Base-by-base conservation (phyloP, 92 coral and sea anemone genomes). In the Chrysogorgia sp. region DNA sequence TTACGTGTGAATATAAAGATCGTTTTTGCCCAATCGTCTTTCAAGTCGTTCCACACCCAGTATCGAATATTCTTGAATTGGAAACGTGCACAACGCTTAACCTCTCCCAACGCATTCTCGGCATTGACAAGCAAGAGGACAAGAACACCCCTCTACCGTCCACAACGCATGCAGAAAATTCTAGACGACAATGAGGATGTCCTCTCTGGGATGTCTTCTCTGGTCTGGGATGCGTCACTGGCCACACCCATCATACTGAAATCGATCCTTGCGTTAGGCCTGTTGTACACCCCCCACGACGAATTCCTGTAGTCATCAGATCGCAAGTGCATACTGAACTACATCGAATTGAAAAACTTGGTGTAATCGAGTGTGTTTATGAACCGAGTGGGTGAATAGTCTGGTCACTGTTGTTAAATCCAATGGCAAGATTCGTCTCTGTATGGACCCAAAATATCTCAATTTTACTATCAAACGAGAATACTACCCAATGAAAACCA, bases 321-420 rank as follows among this genome's bases (percentile, higher is more conserved):
- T 31, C 43, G 30, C 29, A 56, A 31, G 47, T 74, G n/a, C 29
- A 74, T 15, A 40, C 29, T 25, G 66, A 74, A 74, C 79, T 74
- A 5, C 47, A 74, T 21, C 79, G 79, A 15, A 74, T 74, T 65
- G 79, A 74, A 56, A 17, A 60, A 4, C 79, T 74, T 50, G 79
- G 79, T 15, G 79, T 74, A 34, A 32, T 71, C 47, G 63, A 48
- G 62, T 63, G 78, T 10, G 78, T 71, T 49, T 66, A 74, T 28
- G 19, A 74, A 29, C 79, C 48, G 66, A 56, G 13, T 74, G 79
- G 79, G 79, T 55, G 22, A 74, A 74, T 34, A 74, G 79, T 56
- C 22, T 74, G 31, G 79, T 74, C 25, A 56, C 66, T 0, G 79
- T 74, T 4, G 66, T 74, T 7, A 74, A 74, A 74, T 66, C 66